Evolutionary conservation across 1,140 invertebrate species (phyloP).

Genomic region (Eupeodes corollae): DNA sequence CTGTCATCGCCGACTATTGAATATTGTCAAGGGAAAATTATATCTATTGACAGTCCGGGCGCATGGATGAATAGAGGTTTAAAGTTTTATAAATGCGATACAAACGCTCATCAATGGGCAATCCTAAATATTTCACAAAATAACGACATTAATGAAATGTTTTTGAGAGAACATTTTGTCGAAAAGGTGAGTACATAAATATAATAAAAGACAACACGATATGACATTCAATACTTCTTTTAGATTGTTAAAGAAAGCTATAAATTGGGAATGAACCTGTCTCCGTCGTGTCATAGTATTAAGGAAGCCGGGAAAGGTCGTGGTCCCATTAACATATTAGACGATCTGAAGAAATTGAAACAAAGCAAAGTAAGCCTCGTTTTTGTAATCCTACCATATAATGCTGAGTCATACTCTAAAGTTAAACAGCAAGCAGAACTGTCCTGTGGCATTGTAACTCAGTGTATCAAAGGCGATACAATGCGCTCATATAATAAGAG

Average conservation of each 20-base stretch:
- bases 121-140: constrained; percentile 9
- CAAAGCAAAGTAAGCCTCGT: constrained; percentile 10
- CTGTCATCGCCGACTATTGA: constrained; percentile 43
- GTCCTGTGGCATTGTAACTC: constrained; percentile 62
- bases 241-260: no score
- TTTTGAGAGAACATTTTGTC: no score
- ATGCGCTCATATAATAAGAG: constrained; percentile 33
- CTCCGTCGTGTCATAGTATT: no score
- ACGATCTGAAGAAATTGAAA: constrained; percentile 12
- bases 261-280: no score
- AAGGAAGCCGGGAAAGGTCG: no score
- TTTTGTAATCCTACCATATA: constrained; percentile 46
- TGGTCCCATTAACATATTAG: constrained; percentile 1
- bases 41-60: constrained; percentile 17
- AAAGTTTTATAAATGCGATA: constrained; percentile 3
- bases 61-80: constrained; percentile 13
- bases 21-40: constrained; percentile 30
- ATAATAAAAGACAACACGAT: no score
- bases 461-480: constrained; percentile 62
- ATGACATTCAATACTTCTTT: no score
- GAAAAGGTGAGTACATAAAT: no score
- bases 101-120: constrained; percentile 21
- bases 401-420: constrained; percentile 39
- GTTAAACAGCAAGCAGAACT: constrained; percentile 69
- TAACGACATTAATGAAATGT: no score